These are phyloP conservation scores for Chaenogobius annularis DNA, from an alignment of 2,113 vertebrate genomes.

Conservation along the genomic window DNA sequence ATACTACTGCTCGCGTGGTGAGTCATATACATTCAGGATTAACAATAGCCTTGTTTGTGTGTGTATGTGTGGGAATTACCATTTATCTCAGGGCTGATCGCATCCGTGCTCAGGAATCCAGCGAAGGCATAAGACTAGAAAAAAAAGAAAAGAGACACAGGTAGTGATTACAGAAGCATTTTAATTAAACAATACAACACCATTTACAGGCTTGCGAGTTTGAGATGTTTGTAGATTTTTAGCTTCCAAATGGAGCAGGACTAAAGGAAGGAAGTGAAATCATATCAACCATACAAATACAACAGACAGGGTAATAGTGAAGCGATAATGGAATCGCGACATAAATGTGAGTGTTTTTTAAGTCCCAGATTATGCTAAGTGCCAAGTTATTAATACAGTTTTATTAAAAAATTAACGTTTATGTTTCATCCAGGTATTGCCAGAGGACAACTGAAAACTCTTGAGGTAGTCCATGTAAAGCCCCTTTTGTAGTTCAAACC, in stretches of 20 bases:
- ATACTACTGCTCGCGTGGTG: slow-evolving; percentile 44
- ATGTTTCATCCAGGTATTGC: neutral
- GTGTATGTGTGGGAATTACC: slow-evolving; percentile 50
- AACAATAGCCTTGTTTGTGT: slow-evolving; percentile 59
- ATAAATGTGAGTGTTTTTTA: too few relatives aligned
- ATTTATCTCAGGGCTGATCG: slow-evolving; percentile 65
- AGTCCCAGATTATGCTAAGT: too few relatives aligned
- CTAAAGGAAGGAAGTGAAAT: neutral
- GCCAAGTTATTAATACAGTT: too few relatives aligned
- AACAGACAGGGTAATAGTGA: neutral
- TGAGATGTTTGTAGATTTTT: neutral
- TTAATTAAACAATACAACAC: slow-evolving; percentile 10
- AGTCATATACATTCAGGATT: slow-evolving; percentile 64
- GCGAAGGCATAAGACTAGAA: slow-evolving; percentile 45
- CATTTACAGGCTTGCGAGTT: neutral
- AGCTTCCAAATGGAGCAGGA: neutral
- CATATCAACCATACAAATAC: neutral
- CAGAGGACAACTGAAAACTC: neutral
- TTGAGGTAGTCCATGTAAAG: neutral
- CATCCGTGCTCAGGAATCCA: slow-evolving; percentile 58
- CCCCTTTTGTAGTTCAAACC: neutral
- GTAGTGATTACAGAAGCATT: slow-evolving; percentile 42
- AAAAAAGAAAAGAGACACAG: slow-evolving; percentile 31
- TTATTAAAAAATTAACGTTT: too few relatives aligned
- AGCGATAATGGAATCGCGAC: too few relatives aligned